A percentile compares a stretch with the other conserved stretches of the same genome.
Conservation (phyloP, 2,113 vertebrate species). For the Athene noctua region DNA sequence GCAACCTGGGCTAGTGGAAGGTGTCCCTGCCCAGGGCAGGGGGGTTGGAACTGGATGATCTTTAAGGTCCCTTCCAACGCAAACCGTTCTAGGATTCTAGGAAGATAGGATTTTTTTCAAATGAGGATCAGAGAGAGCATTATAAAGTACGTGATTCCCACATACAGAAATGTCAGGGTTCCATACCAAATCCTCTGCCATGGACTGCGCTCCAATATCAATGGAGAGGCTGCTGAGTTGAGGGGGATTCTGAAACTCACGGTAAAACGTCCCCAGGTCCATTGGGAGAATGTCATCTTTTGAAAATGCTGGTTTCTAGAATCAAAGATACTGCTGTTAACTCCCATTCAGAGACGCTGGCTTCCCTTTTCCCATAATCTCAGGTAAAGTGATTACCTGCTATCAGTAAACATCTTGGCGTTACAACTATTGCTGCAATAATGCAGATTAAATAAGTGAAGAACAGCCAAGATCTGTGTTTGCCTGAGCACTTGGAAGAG, state of each 20-base stretch:
- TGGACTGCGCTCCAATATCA: slow-evolving; percentile 94
- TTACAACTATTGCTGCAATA: neutral
- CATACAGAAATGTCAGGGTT: neutral
- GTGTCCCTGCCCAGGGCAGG: neutral
- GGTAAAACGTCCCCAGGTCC: slow-evolving; percentile 97
- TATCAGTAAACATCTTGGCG: neutral
- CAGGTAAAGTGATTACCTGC: neutral
- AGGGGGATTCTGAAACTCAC: slow-evolving; percentile 98
- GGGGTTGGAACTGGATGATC: neutral
- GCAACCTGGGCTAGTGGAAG: neutral
- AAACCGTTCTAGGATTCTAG: neutral
- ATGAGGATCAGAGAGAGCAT: neutral
- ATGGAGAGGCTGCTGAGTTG: slow-evolving; percentile 95
- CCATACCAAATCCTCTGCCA: slow-evolving; percentile 97
- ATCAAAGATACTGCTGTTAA: slow-evolving; percentile 14
- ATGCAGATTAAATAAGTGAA: neutral
- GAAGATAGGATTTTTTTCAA: neutral
- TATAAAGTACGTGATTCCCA: neutral
- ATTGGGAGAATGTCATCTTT: slow-evolving; percentile 97
- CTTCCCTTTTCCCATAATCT: neutral
- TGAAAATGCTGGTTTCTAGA: slow-evolving; percentile 96
- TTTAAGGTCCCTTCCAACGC: neutral
- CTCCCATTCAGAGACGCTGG: neutral
- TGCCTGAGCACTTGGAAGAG: neutral
- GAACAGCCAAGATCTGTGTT: neutral